Evolutionary conservation across 2,113 vertebrate genomes (phyloP).

Genomic region (Pagrus major): DNA sequence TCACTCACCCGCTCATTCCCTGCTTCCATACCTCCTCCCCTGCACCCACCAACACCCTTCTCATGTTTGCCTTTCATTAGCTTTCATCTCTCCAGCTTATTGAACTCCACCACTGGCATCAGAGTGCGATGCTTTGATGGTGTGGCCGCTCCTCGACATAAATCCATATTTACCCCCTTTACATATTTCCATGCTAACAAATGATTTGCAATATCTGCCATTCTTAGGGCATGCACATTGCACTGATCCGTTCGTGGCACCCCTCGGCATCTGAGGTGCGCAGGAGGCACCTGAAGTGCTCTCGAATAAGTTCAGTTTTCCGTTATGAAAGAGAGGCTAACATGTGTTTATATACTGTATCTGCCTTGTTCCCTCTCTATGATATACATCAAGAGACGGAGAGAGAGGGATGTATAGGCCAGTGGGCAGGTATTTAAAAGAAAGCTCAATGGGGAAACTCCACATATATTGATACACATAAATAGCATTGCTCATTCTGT

Average conservation of each 20-base stretch:
- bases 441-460: conserved; percentile 49
- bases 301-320: conserved; percentile 26
- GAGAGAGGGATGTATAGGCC: conserved; percentile 34
- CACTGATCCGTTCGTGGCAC: conserved; percentile 27
- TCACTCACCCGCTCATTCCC: conserved; percentile 33
- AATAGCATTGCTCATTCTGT: conserved; percentile 52
- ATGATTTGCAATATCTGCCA: conserved; percentile 68
- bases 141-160: conserved; percentile 72
- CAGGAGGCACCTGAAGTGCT: conserved; percentile 36
- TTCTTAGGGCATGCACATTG: conserved; percentile 46
- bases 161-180: conserved; percentile 83
- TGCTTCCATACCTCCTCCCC: conserved; percentile 54
- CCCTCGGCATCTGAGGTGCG: conserved; percentile 17
- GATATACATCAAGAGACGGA: conserved; percentile 18
- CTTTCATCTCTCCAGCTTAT: conserved; percentile 85
- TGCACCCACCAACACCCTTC: conserved; percentile 63
- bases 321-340: conserved; percentile 41
- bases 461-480: conserved; percentile 59
- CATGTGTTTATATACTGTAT: conserved; percentile 27
- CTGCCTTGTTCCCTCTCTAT: background rate
- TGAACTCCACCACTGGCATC: conserved; percentile 83
- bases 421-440: conserved; percentile 48
- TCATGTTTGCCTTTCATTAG: conserved; percentile 86
- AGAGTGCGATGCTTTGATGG: conserved; percentile 80
- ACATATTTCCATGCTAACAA: conserved; percentile 78